Percentiles rank a stretch among this genome's conserved stretches.
Conservation (phyloP, 2,797 vertebrate genomes). For the Rhinella marina region DNA sequence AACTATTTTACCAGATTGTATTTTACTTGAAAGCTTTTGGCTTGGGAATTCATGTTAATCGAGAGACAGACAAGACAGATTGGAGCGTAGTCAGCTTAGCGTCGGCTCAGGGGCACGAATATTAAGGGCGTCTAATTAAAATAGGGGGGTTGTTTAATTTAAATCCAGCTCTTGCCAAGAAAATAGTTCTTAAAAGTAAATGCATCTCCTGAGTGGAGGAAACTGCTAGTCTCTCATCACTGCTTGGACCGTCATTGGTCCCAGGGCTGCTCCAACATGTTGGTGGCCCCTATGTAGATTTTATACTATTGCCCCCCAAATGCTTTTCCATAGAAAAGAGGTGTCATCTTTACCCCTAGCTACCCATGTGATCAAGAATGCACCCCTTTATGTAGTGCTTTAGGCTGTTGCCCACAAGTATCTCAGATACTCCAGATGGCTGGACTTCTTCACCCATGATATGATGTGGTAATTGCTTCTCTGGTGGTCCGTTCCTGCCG, state of each 20-base stretch:
- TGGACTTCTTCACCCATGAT: no score
- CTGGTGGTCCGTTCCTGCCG: no score
- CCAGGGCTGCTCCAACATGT: background rate
- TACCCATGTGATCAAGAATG: no score
- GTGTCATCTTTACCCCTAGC: background rate
- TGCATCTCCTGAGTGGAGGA: background rate
- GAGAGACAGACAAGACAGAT: constrained; percentile 46
- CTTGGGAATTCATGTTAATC: constrained; percentile 38
- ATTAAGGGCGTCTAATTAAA: background rate
- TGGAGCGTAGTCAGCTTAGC: constrained; percentile 20
- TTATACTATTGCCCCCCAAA: background rate
- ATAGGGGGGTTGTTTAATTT: background rate
- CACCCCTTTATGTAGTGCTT: no score
- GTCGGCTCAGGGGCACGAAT: background rate
- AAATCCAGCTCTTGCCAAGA: background rate
- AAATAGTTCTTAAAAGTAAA: background rate
- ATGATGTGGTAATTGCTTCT: no score
- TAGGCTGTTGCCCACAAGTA: no score
- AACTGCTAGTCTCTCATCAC: background rate
- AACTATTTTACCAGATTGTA: constrained; percentile 52
- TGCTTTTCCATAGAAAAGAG: background rate
- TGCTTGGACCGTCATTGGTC: background rate
- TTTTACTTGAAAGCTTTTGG: constrained; percentile 37
- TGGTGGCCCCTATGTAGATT: background rate
- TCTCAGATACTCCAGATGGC: no score